phyloP scores from a whole-genome alignment of 64 coral and sea anemone species.

The Orbicella faveolata region DNA sequence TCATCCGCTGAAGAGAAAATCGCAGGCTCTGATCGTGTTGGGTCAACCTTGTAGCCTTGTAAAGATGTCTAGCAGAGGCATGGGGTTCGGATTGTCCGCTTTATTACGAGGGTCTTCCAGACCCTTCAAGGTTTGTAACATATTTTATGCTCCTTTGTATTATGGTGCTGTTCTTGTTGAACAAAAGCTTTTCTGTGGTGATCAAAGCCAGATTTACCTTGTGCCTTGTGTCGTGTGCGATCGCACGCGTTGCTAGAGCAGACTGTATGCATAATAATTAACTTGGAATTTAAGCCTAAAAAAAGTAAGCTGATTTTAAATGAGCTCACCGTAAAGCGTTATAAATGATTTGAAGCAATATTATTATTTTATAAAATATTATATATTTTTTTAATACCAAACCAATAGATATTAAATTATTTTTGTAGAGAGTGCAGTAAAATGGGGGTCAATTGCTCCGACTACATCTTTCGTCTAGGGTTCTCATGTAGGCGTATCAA shows the following conservation, averaged over 20 bases:
- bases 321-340: too few relatives aligned
- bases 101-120: constrained; percentile 39
- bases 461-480: too few relatives aligned
- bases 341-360: too few relatives aligned
- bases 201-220: background rate
- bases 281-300: too few relatives aligned
- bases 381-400: too few relatives aligned
- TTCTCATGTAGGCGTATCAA: too few relatives aligned
- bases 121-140: constrained; percentile 33
- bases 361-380: too few relatives aligned
- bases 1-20: background rate
- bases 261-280: background rate
- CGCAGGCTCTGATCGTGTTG: background rate
- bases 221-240: background rate
- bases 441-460: too few relatives aligned
- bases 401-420: too few relatives aligned
- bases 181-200: background rate
- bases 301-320: too few relatives aligned
- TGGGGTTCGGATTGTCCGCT: constrained; percentile 23
- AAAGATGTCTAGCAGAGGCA: background rate
- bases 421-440: too few relatives aligned
- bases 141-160: background rate
- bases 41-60: background rate
- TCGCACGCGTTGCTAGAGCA: background rate
- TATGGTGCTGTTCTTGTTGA: background rate